A percentile compares a stretch with the other conserved stretches of the same genome.
Conservation (phyloP, 2,888 invertebrate genomes). For the Dynastes grantii region DNA sequence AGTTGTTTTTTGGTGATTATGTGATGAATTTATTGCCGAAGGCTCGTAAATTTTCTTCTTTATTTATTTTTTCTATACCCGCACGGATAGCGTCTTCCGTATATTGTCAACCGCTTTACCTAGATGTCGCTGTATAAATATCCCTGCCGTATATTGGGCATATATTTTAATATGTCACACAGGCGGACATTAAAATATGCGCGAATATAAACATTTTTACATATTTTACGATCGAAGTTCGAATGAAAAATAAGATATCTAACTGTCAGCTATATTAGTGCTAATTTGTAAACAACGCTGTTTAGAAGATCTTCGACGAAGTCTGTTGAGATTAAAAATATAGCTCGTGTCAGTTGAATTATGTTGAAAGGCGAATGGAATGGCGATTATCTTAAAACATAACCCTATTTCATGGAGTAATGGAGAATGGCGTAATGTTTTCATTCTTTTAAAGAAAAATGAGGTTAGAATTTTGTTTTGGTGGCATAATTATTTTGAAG, state of each 20-base stretch:
- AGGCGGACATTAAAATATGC: not conserved
- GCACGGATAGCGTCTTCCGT: not conserved
- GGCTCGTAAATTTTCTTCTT: conserved; percentile 24
- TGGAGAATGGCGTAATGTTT: too few relatives aligned
- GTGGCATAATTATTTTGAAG: too few relatives aligned
- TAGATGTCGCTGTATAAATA: not conserved
- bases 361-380: too few relatives aligned
- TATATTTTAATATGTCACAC: not conserved
- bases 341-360: conserved; percentile 11
- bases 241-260: conserved; percentile 37
- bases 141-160: too few relatives aligned
- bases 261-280: conserved; percentile 37
- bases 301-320: conserved; percentile 37
- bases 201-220: conserved; percentile 29
- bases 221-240: conserved; percentile 38
- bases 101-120: not conserved
- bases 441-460: too few relatives aligned
- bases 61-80: conserved; percentile 1
- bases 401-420: too few relatives aligned
- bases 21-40: conserved; percentile 43
- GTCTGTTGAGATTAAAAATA: conserved; percentile 24
- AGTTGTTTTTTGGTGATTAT: conserved; percentile 41
- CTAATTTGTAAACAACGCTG: conserved; percentile 37
- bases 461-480: too few relatives aligned
- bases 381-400: too few relatives aligned